A percentile compares a stretch with the other conserved stretches of the same genome.
These are phyloP conservation scores for Ceryle rudis DNA, from an alignment of 2,797 vertebrate species.

Conservation along the genomic window DNA sequence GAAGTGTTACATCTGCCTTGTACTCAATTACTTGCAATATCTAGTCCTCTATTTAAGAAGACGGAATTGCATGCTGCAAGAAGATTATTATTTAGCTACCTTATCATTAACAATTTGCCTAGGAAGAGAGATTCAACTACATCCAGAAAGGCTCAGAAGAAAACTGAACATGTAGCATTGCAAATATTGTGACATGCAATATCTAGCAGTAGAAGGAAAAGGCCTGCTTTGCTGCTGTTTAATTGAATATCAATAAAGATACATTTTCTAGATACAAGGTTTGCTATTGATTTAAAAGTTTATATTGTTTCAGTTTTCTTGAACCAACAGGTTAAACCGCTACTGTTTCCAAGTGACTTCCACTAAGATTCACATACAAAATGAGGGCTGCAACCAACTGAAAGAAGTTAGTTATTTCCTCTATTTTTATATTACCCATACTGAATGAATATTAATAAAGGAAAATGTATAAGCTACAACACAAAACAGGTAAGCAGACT, in stretches of 20 bases:
- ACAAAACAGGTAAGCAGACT: not conserved
- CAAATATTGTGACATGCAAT: not conserved
- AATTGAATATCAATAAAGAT: conserved; percentile 26
- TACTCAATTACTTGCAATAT: not conserved
- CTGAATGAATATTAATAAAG: not conserved
- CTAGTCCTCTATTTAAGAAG: conserved; percentile 53
- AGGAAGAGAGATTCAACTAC: conserved; percentile 54
- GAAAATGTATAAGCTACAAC: not conserved
- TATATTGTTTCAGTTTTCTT: not conserved
- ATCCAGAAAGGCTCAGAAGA: conserved; percentile 45
- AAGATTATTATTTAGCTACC: conserved; percentile 63
- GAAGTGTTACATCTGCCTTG: not conserved
- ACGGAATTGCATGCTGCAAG: conserved; percentile 45
- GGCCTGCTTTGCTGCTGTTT: conserved; percentile 4
- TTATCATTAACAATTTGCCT: conserved; percentile 68
- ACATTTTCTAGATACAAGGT: not conserved
- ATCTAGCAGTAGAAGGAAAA: not conserved
- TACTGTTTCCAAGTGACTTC: not conserved
- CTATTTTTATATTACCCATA: not conserved
- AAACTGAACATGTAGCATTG: conserved; percentile 26
- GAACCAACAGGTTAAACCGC: not conserved
- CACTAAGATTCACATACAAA: not conserved
- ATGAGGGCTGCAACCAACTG: not conserved
- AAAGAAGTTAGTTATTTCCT: not conserved
- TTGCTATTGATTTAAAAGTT: not conserved